phyloP scores from a whole-genome alignment of 1,140 invertebrate genomes.

The Drosophila punjabiensis region DNA sequence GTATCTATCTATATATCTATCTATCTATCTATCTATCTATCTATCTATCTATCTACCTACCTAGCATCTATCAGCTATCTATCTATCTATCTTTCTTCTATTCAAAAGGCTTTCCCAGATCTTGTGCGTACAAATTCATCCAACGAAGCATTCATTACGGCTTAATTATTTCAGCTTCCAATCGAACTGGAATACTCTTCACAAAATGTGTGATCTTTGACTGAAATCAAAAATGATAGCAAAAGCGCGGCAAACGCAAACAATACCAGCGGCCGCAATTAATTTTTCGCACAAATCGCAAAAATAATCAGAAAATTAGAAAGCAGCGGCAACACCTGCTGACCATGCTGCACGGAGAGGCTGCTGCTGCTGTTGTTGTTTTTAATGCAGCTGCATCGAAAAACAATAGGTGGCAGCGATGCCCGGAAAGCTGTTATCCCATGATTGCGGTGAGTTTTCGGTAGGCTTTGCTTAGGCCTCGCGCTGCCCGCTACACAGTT shows the following conservation, averaged over 20 bases:
- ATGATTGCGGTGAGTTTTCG: constrained; percentile 74
- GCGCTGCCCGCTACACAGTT: constrained; percentile 54
- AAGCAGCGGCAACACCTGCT: constrained; percentile 42
- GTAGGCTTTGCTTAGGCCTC: constrained; percentile 68
- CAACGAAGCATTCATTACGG: constrained; percentile 34
- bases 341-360: background rate
- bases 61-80: no score
- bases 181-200: background rate
- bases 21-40: no score
- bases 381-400: constrained; percentile 34
- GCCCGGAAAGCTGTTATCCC: constrained; percentile 43
- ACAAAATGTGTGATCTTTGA: constrained; percentile 12
- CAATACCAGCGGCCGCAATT: constrained; percentile 64
- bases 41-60: no score
- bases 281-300: constrained; percentile 75
- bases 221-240: constrained; percentile 30
- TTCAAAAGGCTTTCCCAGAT: background rate
- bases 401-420: constrained; percentile 35
- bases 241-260: constrained; percentile 11
- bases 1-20: no score
- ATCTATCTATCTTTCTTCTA: no score
- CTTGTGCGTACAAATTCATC: background rate
- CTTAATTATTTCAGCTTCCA: constrained; percentile 50
- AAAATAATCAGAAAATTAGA: constrained; percentile 81
- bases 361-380: constrained; percentile 22